Evolutionary conservation across 1,140 invertebrate species (phyloP), one percentile per base, ranked within the genome.

Genomic region (Mercenaria mercenaria): DNA sequence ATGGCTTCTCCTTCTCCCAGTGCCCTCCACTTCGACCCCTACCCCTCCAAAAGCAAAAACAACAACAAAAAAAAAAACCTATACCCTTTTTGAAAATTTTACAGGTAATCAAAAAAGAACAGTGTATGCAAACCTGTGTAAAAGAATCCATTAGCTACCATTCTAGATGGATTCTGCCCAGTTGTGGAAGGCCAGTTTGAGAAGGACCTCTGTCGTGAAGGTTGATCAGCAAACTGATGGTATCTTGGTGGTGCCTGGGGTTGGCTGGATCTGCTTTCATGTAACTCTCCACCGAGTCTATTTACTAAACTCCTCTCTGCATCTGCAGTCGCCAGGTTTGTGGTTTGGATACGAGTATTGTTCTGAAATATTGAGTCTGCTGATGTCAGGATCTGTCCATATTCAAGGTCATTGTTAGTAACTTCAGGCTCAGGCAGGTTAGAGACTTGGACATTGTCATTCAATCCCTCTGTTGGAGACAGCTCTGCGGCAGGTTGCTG

Each of bases 81-180:
- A n/a, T n/a, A n/a, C n/a, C n/a, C n/a, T n/a, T n/a, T 10, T 47
- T 18, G 18, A 8, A 47, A 8, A 47, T 10, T 10, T 10, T 8
- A 18, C 43, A 47, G 43, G n/a, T n/a, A n/a, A n/a, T n/a, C n/a
- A n/a, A n/a, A 8, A 47, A 47, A 8, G 18, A 18, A 47, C 18
- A 18, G 18, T 47, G 43, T 18, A 34, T 23, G 32, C 47, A 10
- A 37, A 81, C 79, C 79, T 59, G 79, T 81, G 23, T 81, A 81
- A 59, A 81, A 81, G 39, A 81, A 81, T 23, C 79, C 79, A 43
- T 61, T 61, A 23, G 61, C 34, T 43, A 37, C 59, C 79, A 81
- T 81, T 41, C 79, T 59, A 34, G 79, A 20, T 8, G 50, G 18
- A 37, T 59, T 52, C 41, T 81, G 79, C 3, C 59, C 52, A 41